A percentile compares a stretch with the other conserved stretches of the same genome.
These are phyloP conservation scores for Enteromius fasciolatus DNA, from an alignment of 2,797 vertebrate species.

Conservation along the genomic window DNA sequence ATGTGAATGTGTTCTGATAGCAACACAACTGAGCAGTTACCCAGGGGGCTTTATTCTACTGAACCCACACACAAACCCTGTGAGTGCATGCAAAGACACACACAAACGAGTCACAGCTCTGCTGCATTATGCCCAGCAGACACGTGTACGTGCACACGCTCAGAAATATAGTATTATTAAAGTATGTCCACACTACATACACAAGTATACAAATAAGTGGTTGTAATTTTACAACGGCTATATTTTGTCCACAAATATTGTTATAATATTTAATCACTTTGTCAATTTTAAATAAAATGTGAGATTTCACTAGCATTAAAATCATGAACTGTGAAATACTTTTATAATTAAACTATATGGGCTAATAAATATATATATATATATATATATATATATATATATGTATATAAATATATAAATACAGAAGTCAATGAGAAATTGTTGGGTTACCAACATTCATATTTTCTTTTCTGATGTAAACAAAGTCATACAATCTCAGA, in stretches of 20 bases:
- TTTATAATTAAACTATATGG: not conserved
- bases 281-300: no score
- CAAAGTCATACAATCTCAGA: no score
- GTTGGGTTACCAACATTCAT: no score
- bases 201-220: not conserved
- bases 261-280: not conserved
- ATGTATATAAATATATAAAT: no score
- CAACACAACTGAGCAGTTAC: slow-evolving; percentile 36
- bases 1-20: slow-evolving; percentile 47
- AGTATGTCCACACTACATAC: not conserved
- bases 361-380: no score
- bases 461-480: no score
- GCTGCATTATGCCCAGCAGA: slow-evolving; percentile 15
- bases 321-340: not conserved
- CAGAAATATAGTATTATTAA: not conserved
- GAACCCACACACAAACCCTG: slow-evolving; percentile 15
- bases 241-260: not conserved
- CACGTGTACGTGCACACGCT: not conserved
- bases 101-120: slow-evolving; percentile 19
- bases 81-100: slow-evolving; percentile 20
- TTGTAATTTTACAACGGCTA: not conserved
- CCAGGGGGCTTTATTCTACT: slow-evolving; percentile 16
- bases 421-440: no score
- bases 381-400: no score
- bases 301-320: not conserved